Evolutionary conservation across 1,140 invertebrate species (phyloP).

Genomic region (Zophobas atratus): DNA sequence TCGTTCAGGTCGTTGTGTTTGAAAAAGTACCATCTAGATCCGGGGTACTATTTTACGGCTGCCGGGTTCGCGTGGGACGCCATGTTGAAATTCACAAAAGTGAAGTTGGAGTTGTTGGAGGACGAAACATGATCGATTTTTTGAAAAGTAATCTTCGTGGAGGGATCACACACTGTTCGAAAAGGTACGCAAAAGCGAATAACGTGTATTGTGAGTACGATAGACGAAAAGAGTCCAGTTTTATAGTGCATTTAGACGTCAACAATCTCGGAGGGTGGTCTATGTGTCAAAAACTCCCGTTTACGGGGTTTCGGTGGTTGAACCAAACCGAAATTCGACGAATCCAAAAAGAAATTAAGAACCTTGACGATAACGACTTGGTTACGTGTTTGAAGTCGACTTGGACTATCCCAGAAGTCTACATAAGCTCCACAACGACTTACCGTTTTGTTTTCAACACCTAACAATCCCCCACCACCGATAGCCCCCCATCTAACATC

Average conservation of each 20-base stretch:
- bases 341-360: conserved; percentile 8
- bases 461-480: conserved; percentile 37
- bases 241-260: conserved; percentile 59
- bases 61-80: conserved; percentile 65
- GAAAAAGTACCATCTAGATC: conserved; percentile 64
- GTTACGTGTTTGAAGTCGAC: conserved; percentile 51
- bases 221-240: conserved; percentile 48
- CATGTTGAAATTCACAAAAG: conserved; percentile 64
- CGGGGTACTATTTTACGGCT: conserved; percentile 64
- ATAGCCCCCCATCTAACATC: conserved; percentile 27
- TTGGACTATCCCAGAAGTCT: conserved; percentile 56
- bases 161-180: conserved; percentile 64
- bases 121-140: conserved; percentile 67
- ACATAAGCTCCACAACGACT: conserved; percentile 65
- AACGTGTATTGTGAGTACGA: conserved; percentile 62
- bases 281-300: conserved; percentile 60
- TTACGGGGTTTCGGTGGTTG: conserved; percentile 54
- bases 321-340: not conserved
- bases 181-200: conserved; percentile 64
- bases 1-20: conserved; percentile 65
- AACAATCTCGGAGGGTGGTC: conserved; percentile 67
- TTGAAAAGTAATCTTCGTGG: conserved; percentile 66
- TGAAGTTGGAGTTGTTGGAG: conserved; percentile 65
- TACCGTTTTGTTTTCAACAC: conserved; percentile 65
- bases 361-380: conserved; percentile 8